Percentiles rank a stretch among this genome's conserved stretches.
phyloP scores from a whole-genome alignment of 2,113 vertebrate species.

The Delphinapterus leucas region DNA sequence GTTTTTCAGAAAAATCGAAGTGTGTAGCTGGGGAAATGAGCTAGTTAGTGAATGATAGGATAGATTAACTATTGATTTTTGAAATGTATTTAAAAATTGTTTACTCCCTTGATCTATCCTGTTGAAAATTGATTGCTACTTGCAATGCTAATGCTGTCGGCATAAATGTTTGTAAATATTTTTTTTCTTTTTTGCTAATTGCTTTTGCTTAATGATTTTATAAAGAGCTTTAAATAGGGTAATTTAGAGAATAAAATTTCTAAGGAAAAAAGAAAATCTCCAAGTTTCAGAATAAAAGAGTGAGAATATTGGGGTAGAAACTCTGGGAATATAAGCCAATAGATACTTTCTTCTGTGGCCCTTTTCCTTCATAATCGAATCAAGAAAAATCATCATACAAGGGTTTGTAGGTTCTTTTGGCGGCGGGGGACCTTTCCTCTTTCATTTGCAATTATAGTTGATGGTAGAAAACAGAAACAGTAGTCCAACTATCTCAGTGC shows the following conservation, averaged over 20 bases:
- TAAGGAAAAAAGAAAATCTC: not conserved
- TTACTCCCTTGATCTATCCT: not conserved
- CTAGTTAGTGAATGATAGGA: not conserved
- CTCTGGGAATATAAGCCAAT: not conserved
- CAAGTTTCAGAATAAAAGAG: not conserved
- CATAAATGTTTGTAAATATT: not conserved
- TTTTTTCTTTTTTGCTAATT: not conserved
- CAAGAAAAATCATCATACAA: not conserved
- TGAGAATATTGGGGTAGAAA: not conserved
- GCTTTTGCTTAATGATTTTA: not conserved
- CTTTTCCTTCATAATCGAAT: conserved; percentile 11
- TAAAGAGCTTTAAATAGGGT: not conserved
- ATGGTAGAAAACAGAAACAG: not conserved
- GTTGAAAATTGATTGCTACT: not conserved
- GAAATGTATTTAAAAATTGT: not conserved
- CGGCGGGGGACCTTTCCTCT: not conserved
- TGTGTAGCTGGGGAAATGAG: not conserved
- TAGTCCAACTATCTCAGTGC: not conserved
- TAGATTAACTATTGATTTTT: not conserved
- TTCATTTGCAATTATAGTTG: not conserved
- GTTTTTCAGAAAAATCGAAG: conserved; percentile 3
- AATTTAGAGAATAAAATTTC: not conserved
- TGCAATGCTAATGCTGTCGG: not conserved
- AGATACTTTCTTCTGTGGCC: not conserved
- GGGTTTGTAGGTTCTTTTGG: not conserved